Evolutionary conservation across 2,113 vertebrate species (phyloP).

Genomic region (Engystomops pustulosus): DNA sequence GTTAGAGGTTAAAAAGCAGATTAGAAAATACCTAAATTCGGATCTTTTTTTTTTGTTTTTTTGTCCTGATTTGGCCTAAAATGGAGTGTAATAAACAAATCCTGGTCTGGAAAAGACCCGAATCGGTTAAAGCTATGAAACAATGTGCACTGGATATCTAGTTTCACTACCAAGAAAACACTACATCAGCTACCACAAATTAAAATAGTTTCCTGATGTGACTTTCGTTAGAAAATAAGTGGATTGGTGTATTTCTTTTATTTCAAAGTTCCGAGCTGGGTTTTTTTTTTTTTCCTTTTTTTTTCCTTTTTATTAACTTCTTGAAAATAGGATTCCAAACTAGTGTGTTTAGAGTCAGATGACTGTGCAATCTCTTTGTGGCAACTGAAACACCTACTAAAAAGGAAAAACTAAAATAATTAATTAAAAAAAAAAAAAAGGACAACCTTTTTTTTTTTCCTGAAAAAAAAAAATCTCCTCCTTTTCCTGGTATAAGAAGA

Average conservation of each 20-base stretch:
- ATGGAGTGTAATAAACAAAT: conserved; percentile 91
- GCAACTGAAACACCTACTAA: conserved; percentile 97
- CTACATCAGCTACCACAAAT: conserved; percentile 89
- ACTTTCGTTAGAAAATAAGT: conserved; percentile 92
- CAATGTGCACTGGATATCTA: conserved; percentile 87
- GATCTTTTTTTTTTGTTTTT: conserved; percentile 83
- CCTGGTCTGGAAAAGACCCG: conserved; percentile 81
- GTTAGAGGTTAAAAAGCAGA: conserved; percentile 93
- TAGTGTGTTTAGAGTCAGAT: conserved; percentile 98
- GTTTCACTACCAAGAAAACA: conserved; percentile 86
- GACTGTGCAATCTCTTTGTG: conserved; percentile 99
- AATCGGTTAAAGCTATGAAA: conserved; percentile 92
- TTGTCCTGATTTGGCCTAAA: conserved; percentile 92
- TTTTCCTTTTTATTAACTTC: conserved; percentile 71
- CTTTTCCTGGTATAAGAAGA: conserved; percentile 86
- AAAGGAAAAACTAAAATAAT: conserved; percentile 65
- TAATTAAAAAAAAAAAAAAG: conserved; percentile 50
- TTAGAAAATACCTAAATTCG: conserved; percentile 91
- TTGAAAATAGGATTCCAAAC: conserved; percentile 92
- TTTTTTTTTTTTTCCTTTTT: conserved; percentile 64
- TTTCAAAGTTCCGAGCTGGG: conserved; percentile 85
- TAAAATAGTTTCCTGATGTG: conserved; percentile 85
- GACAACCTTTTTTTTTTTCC: conserved; percentile 67
- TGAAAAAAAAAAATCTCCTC: conserved; percentile 83
- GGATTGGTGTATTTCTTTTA: conserved; percentile 82